Base-by-base conservation (phyloP, 2,113 vertebrate species). In the Accipiter virgatus region DNA sequence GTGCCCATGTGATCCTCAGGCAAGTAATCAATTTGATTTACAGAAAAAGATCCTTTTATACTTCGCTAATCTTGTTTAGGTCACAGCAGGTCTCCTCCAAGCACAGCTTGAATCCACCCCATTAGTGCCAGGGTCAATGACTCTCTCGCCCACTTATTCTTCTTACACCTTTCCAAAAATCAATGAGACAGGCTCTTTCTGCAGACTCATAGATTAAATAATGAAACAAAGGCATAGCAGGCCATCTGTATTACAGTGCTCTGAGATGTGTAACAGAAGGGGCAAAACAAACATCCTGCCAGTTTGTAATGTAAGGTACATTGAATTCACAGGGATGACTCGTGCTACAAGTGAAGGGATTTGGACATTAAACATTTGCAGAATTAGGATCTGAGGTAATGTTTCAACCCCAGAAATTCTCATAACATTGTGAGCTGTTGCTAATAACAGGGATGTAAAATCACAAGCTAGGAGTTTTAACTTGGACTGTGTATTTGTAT, bases 11-110 rank as follows among this genome's bases (percentile, higher is more conserved):
- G 75, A 88, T 93, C 75, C 70, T 63, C 50, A 83, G 82, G 75
- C 85, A 95, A 86, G 86, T 81, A 95, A 97, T 96, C 59, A 93
- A 95, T 95, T 84, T 94, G 80, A 90, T 96, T 96, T 95, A 91
- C 67, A 96, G 84, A 88, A 96, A 90, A 97, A 86, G 70, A 93
- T 83, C 74, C 31, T 95, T 96, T 95, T 86, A 45, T 79, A 92
- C 67, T 95, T 94, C 0, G 42, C 40, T 96, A 81, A 96, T 96
- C 86, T 96, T 92, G 88, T 94, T 97, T 85, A 93, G 91, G 83
- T 90, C 87, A 63, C 90, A 95, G 91, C 68, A 79, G 72, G 88
- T 87, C 40, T 89, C 63, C 62, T 90, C 67, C 83, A 81, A 91
- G 74, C 78, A 79, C 83, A 87, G 91, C 71, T 88, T 86, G 81